A percentile compares a stretch with the other conserved stretches of the same genome.
These are phyloP conservation scores for Anabas testudineus DNA, from an alignment of 2,797 vertebrate genomes.

Conservation along the genomic window DNA sequence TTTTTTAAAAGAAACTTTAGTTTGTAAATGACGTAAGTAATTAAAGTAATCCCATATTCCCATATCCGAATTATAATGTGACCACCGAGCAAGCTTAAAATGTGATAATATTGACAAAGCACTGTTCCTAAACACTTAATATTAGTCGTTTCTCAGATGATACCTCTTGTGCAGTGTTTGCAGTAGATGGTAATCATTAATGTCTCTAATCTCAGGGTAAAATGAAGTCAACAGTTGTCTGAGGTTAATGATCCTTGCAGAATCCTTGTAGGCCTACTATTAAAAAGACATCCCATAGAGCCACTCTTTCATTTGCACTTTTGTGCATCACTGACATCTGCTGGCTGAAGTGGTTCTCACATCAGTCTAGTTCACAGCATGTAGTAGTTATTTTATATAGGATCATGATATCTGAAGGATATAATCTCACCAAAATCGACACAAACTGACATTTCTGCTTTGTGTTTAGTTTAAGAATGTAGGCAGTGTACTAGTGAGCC, in stretches of 20 bases:
- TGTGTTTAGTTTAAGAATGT: conserved; percentile 69
- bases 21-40: too few relatives aligned
- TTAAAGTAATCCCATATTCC: too few relatives aligned
- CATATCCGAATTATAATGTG: neutral
- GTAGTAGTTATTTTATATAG: neutral
- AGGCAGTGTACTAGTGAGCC: conserved; percentile 62
- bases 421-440: conserved; percentile 15
- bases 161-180: conserved; percentile 14
- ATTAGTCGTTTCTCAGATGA: neutral
- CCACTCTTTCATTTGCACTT: conserved; percentile 25
- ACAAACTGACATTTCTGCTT: conserved; percentile 18
- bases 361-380: neutral
- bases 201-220: conserved; percentile 67
- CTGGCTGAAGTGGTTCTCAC: conserved; percentile 51
- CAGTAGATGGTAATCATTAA: conserved; percentile 10
- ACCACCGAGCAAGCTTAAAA: conserved; percentile 22
- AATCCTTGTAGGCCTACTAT: conserved; percentile 17
- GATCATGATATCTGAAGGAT: conserved; percentile 16
- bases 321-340: conserved; percentile 70
- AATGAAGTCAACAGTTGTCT: conserved; percentile 22
- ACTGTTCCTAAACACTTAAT: neutral
- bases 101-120: conserved; percentile 23
- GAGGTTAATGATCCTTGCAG: conserved; percentile 31
- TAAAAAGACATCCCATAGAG: conserved; percentile 1
- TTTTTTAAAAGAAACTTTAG: too few relatives aligned